A percentile compares a stretch with the other conserved stretches of the same genome.
phyloP scores from a whole-genome alignment of 2,797 vertebrate species.

The Cirrhinus molitorella region DNA sequence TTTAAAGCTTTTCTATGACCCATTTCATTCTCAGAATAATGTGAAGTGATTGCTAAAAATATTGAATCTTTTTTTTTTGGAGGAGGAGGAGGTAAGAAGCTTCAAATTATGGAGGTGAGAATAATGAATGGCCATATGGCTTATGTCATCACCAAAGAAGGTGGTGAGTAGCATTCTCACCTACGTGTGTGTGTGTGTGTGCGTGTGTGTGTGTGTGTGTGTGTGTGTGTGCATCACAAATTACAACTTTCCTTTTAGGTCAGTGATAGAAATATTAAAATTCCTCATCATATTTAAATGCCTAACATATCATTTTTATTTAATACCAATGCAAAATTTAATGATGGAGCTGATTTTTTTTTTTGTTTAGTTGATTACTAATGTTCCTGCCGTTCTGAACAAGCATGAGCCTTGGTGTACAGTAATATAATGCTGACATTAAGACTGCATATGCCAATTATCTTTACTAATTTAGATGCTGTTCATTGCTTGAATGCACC shows the following conservation, averaged over 20 bases:
- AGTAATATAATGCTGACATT: neutral
- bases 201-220: neutral
- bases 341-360: neutral
- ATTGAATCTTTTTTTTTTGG: neutral
- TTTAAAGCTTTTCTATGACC: conserved; percentile 6
- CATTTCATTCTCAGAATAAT: neutral
- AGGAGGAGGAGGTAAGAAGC: neutral
- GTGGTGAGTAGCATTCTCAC: neutral
- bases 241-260: neutral
- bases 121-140: neutral
- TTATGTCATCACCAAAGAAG: neutral
- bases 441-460: conserved; percentile 1
- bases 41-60: neutral
- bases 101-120: neutral
- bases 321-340: neutral
- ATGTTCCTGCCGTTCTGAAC: neutral
- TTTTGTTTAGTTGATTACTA: conserved; percentile 1
- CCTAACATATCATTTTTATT: neutral
- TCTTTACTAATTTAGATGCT: neutral
- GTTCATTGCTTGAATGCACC: neutral
- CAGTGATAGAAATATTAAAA: neutral
- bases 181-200: neutral
- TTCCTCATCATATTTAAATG: neutral
- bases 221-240: neutral
- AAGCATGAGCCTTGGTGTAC: neutral